Conservation (phyloP, 2,888 invertebrate genomes). For the Norana najaformis region DNA sequence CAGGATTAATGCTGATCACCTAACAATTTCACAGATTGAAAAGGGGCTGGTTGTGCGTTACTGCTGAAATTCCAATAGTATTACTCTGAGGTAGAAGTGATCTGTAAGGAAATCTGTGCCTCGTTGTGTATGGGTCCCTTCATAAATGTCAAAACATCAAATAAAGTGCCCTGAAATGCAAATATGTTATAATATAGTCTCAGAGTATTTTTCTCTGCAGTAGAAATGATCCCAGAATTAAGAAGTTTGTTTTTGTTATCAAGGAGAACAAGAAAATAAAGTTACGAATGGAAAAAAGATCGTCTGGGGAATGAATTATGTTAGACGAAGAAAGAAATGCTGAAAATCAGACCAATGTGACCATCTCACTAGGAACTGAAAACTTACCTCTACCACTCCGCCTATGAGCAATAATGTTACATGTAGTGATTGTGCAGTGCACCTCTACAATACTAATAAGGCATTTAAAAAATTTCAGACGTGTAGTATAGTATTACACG, state of each 20-base stretch:
- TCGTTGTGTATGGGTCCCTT: neutral
- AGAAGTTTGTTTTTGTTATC: neutral
- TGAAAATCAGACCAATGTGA: too few relatives aligned
- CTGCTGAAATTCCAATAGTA: neutral
- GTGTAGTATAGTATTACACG: neutral
- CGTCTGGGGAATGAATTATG: neutral
- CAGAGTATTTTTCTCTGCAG: neutral
- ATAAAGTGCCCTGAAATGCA: neutral
- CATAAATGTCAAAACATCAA: neutral
- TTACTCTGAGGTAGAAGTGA: neutral
- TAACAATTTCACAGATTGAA: neutral
- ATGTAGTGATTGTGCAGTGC: neutral
- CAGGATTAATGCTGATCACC: neutral
- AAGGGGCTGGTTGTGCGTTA: neutral
- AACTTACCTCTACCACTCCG: too few relatives aligned
- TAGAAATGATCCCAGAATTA: neutral
- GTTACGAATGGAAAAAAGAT: neutral
- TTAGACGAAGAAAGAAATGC: neutral
- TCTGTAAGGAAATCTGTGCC: neutral
- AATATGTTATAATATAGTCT: neutral
- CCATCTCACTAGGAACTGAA: neutral
- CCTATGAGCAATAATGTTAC: too few relatives aligned
- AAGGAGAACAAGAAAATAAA: neutral
- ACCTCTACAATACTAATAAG: neutral
- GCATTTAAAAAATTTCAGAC: neutral